These are phyloP conservation scores for Psittacula cyanocephala DNA, from an alignment of 2,113 vertebrate genomes.

Conservation along the genomic window DNA sequence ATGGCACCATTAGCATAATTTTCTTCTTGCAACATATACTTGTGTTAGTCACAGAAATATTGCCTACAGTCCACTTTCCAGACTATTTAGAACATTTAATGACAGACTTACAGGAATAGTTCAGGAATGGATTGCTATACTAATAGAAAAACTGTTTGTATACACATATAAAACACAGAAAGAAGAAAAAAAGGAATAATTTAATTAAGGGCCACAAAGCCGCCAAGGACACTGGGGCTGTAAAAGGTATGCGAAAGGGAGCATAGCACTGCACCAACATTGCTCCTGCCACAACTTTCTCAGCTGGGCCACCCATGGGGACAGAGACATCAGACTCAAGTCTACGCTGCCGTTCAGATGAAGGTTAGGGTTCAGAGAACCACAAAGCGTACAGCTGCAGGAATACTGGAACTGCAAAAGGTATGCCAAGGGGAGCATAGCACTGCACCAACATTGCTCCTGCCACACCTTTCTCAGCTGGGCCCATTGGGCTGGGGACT, in stretches of 20 bases:
- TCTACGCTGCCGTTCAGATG: no score
- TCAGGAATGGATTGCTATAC: not conserved
- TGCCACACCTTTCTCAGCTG: not conserved
- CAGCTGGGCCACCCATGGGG: no score
- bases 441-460: not conserved
- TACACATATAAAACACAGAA: not conserved
- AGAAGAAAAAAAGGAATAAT: not conserved
- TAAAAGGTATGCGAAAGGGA: not conserved
- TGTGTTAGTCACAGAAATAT: not conserved
- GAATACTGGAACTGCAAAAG: no score
- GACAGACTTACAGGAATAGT: not conserved
- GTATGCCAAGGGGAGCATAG: not conserved
- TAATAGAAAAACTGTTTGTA: not conserved
- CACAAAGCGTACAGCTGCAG: no score
- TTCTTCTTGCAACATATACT: not conserved
- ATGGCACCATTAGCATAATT: not conserved
- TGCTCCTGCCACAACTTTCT: no score
- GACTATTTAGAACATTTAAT: not conserved
- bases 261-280: no score
- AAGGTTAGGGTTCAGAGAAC: no score
- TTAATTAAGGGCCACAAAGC: not conserved
- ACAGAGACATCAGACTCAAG: no score
- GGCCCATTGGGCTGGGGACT: not conserved
- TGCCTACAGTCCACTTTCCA: not conserved
- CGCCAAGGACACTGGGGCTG: not conserved